A percentile compares a stretch with the other conserved stretches of the same genome.
Evolutionary conservation across 2,113 vertebrate species (phyloP).

Genomic region (Cavia porcellus): DNA sequence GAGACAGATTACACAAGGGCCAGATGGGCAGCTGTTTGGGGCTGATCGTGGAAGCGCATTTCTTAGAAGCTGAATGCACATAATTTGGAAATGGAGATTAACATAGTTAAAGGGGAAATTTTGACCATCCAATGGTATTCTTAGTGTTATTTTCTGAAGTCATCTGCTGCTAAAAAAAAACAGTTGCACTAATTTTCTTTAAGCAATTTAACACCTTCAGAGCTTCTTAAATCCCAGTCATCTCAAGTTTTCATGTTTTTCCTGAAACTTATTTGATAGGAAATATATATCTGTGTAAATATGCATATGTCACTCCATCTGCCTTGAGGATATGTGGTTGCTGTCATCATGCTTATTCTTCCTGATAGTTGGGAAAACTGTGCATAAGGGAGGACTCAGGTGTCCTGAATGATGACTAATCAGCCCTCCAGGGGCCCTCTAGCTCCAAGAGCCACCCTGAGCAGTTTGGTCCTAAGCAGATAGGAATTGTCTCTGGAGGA

Average conservation of each 20-base stretch:
- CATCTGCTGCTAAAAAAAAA: conserved; percentile 59
- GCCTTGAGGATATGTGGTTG: conserved; percentile 63
- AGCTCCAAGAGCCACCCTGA: background rate
- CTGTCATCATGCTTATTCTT: conserved; percentile 34
- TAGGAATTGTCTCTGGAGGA: background rate
- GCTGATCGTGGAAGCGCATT: background rate
- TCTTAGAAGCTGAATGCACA: conserved; percentile 7
- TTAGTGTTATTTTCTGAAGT: conserved; percentile 20
- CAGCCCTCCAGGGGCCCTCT: background rate
- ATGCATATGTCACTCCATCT: conserved; percentile 84
- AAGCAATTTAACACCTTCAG: conserved; percentile 75
- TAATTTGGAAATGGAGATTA: conserved; percentile 25
- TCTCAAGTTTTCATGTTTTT: conserved; percentile 66
- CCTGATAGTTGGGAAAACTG: conserved; percentile 52
- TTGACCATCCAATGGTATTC: background rate
- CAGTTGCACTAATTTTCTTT: conserved; percentile 75
- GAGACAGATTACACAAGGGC: background rate
- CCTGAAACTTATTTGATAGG: conserved; percentile 54
- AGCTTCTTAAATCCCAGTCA: conserved; percentile 52
- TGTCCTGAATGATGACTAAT: conserved; percentile 20
- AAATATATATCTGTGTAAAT: conserved; percentile 67
- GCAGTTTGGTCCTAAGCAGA: background rate
- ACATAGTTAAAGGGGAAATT: background rate
- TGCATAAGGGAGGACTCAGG: background rate
- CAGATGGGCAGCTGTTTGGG: background rate